Base-by-base conservation (phyloP, 2,797 vertebrate genomes). In the Rhinoraja longicauda region DNA sequence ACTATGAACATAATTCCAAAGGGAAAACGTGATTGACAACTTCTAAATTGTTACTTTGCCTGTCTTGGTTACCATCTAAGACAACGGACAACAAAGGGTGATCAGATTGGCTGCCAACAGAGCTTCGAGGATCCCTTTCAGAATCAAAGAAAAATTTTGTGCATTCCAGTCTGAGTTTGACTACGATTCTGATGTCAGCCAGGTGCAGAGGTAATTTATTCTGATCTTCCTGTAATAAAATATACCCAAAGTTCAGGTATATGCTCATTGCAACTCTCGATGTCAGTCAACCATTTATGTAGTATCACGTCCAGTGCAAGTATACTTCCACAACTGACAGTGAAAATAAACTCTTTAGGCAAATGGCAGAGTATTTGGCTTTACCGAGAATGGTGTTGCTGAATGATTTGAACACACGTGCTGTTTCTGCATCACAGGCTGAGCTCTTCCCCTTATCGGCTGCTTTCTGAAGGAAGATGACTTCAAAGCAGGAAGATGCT, bases 391-490 rank as follows among this genome's bases (percentile, higher is more conserved):
- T 94, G 94, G 57, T 64, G 94, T 81, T 94, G 92, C 70, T 95
- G 39, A 95, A 78, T 95, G 94, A 94, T 95, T 94, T 77, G 94
- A 94, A 94, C 1, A 24, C 29, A 29, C 39, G 75, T 92, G 70
- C 70, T 75, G 13, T 75, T 88, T 92, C 24, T 53, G 21, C 70
- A 73, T 94, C 79, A 94, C 96, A 99, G 97, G 96, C 97, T 97
- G 96, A 93, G 73, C 94, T 95, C 64, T 93, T 94, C 95, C 94
- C 94, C 96, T 95, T 97, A 95, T 96, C 96, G 95, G 96, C 96
- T 97, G 95, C 96, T 95, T 95, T 94, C 95, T 97, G 97, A 97
- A 98, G 97, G 97, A 99, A 98, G 97, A 98, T 98, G 98, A 98
- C 96, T 96, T 97, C 97, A 95, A 97, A 98, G 96, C 97, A 98